Base-by-base conservation (phyloP, 2,113 vertebrate genomes). In the Phyllostomus discolor region DNA sequence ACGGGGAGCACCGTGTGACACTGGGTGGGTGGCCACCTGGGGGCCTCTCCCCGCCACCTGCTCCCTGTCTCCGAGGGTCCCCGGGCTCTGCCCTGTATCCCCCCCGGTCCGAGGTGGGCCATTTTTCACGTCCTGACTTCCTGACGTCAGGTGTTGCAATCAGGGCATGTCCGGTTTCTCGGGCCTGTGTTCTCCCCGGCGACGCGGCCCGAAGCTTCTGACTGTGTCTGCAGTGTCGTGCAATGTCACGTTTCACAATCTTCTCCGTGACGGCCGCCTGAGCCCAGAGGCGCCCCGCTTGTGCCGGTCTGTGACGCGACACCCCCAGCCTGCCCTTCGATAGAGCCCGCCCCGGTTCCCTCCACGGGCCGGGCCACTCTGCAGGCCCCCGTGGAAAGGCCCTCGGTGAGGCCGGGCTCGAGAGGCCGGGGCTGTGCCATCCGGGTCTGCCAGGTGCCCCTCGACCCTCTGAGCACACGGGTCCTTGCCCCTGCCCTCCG, bases 81-180 rank as follows among this genome's bases (percentile, higher is more conserved):
- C 69, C 46, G 33, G 54, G 43, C 11, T n/a, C 67, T 26, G 0
- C 17, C 38, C 81, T 4, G 14, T 15, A 0, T 38, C 22, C 67
- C n/a, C 16, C n/a, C 0, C 0, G 1, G 24, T 50, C 66, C 10
- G 24, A 20, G 41, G 5, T 5, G 4, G 4, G 2, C 22, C 0
- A 6, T 52, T 86, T 10, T 33, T 50, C 62, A 12, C 0, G 3
- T 31, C 17, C 48, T 22, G 12, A 2, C 93, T 2, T 7, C n/a
- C 52, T 59, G 54, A 43, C 28, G 0, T 17, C 22, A 12, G 41
- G 0, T 64, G 2, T 1, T 10, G 1, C 4, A 1, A 3, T 38
- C 26, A 3, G 28, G 33, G 5, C 0, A 2, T 26, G 8, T 38
- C 0, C 24, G 7, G 69, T 15, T 17, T 31, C 31, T 4, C 0